Evolutionary conservation across 2,888 invertebrate species (phyloP).

Genomic region (Diabrotica balteata): DNA sequence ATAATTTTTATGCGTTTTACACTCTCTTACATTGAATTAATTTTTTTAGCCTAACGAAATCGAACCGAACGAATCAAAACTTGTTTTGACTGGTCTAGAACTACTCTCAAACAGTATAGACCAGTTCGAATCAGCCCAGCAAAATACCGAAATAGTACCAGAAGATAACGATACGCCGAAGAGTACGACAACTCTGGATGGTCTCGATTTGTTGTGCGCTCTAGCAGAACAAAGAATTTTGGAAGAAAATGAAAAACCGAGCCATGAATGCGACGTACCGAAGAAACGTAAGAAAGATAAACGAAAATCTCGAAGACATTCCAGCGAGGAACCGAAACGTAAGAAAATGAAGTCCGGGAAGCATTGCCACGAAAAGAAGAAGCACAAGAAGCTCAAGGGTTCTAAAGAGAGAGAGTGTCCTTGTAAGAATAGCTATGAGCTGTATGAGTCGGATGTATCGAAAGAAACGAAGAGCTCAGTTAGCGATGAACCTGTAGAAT

Average conservation of each 20-base stretch:
- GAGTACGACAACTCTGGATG: slow-evolving; percentile 63
- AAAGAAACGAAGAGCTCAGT: slow-evolving; percentile 56
- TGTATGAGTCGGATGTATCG: slow-evolving; percentile 59
- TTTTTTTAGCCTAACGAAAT: slow-evolving; percentile 7
- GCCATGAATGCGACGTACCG: slow-evolving; percentile 36
- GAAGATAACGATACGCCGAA: slow-evolving; percentile 53
- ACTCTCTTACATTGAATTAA: too few relatives aligned
- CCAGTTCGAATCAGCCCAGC: slow-evolving; percentile 69
- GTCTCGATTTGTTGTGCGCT: slow-evolving; percentile 80
- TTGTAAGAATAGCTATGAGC: slow-evolving; percentile 50
- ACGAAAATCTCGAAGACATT: slow-evolving; percentile 58
- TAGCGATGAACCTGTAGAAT: slow-evolving; percentile 53
- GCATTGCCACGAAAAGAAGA: slow-evolving; percentile 44
- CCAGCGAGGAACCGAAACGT: slow-evolving; percentile 55
- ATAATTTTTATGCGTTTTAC: too few relatives aligned
- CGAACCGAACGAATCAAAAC: slow-evolving; percentile 48
- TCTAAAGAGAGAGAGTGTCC: slow-evolving; percentile 44
- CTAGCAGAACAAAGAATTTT: slow-evolving; percentile 84
- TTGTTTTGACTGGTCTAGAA: slow-evolving; percentile 83
- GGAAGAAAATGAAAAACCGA: slow-evolving; percentile 68
- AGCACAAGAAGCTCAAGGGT: slow-evolving; percentile 45
- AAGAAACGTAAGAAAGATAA: slow-evolving; percentile 59
- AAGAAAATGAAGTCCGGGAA: slow-evolving; percentile 56
- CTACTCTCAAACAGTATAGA: slow-evolving; percentile 85
- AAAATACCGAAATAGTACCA: slow-evolving; percentile 50